Evolutionary conservation across 2,888 invertebrate species (phyloP).

Genomic region (Nemapogon koenigi): DNA sequence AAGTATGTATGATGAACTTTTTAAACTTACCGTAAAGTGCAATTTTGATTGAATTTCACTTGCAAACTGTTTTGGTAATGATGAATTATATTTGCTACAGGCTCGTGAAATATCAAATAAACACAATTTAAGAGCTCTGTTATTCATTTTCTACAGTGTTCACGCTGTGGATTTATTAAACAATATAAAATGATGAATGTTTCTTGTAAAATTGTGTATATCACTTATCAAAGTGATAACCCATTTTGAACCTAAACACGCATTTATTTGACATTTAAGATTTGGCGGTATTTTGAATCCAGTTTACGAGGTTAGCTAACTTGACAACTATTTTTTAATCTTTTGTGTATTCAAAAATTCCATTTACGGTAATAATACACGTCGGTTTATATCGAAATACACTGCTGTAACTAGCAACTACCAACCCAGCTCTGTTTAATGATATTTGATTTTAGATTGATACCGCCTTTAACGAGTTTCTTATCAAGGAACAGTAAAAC

Average conservation of each 20-base stretch:
- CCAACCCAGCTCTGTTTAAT: no score
- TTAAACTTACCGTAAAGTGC: conserved; percentile 34
- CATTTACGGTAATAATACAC: no score
- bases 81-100: not conserved
- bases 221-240: conserved; percentile 47
- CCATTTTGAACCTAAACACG: conserved; percentile 48
- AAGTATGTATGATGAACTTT: no score
- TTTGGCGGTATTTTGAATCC: no score
- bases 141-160: conserved; percentile 30
- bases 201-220: conserved; percentile 23
- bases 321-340: no score
- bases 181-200: conserved; percentile 20
- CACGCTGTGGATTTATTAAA: conserved; percentile 3
- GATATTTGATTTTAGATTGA: no score
- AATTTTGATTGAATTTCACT: conserved; percentile 29
- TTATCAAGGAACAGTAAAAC: no score
- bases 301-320: no score
- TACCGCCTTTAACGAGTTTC: no score
- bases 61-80: conserved; percentile 13
- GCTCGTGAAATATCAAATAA: not conserved
- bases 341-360: no score
- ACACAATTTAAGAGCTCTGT: conserved; percentile 10
- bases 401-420: no score
- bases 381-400: no score
- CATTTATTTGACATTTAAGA: conserved; percentile 19